Conservation (phyloP, 2,797 vertebrate species). For the Streptopelia turtur region DNA sequence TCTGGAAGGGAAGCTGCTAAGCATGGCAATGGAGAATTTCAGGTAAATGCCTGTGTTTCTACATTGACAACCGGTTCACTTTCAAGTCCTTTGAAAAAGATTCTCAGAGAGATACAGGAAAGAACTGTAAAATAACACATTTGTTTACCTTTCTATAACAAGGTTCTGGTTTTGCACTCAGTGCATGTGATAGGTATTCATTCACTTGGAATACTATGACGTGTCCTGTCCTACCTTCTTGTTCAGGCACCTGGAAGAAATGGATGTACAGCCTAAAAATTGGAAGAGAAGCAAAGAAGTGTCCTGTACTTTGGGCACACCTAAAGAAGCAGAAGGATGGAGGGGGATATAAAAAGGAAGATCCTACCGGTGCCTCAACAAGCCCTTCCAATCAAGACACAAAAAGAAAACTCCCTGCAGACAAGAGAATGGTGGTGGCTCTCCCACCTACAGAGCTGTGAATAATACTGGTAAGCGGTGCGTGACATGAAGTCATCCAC, state of each 20-base stretch:
- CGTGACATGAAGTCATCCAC: background rate
- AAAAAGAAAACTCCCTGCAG: background rate
- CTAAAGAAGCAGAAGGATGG: background rate
- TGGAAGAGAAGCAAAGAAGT: background rate
- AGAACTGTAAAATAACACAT: background rate
- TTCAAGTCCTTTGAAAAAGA: background rate
- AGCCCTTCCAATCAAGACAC: background rate
- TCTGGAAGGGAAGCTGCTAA: background rate
- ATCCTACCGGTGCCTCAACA: background rate
- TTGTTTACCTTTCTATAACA: background rate
- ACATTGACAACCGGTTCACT: background rate
- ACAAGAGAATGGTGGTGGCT: background rate
- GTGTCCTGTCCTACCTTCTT: background rate
- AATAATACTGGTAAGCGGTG: background rate
- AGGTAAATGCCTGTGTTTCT: background rate
- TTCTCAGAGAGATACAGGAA: background rate
- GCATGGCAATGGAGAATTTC: background rate
- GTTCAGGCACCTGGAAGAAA: background rate
- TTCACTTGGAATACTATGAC: too few species aligned
- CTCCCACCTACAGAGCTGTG: background rate
- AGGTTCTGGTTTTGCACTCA: background rate
- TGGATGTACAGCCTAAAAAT: background rate
- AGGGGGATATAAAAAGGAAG: background rate
- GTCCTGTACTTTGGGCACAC: background rate
- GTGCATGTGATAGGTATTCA: background rate